Evolutionary conservation across 2,113 vertebrate genomes (phyloP).

Genomic region (Mirounga angustirostris): DNA sequence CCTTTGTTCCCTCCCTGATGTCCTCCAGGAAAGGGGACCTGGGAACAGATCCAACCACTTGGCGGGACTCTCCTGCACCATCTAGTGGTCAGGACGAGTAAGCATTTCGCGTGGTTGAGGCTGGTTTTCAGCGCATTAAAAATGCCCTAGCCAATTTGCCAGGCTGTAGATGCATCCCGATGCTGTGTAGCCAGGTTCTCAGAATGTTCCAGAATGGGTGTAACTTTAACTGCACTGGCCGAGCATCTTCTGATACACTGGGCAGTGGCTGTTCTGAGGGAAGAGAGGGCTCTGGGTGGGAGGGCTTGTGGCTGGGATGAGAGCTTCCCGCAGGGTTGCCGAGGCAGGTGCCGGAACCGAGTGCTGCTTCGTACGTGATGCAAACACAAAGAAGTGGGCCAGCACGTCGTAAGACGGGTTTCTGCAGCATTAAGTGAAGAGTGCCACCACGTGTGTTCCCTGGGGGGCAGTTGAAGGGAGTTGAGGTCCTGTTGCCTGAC

Average conservation of each 20-base stretch:
- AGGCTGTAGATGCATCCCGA: background rate
- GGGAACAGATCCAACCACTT: background rate
- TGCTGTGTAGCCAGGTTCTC: background rate
- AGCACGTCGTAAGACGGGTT: background rate
- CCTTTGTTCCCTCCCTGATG: background rate
- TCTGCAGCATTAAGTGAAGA: too few species aligned
- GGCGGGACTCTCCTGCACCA: background rate
- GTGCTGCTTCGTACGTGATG: background rate
- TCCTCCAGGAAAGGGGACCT: background rate
- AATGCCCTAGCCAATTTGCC: background rate
- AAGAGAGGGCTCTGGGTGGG: background rate
- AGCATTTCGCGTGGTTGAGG: rapidly evolving
- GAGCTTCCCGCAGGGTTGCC: background rate
- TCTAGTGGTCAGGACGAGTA: background rate
- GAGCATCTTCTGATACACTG: background rate
- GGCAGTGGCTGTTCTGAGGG: background rate
- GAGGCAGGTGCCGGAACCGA: background rate
- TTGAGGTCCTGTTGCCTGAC: background rate
- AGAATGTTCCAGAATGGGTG: rapidly evolving
- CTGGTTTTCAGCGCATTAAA: rapidly evolving
- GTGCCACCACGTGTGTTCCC: too few species aligned
- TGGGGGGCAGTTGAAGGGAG: too few species aligned
- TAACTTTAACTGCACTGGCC: background rate
- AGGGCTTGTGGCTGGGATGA: background rate
- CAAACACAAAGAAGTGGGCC: background rate